Conservation (phyloP, 1,140 invertebrate species). For the Drosophila grimshawi region DNA sequence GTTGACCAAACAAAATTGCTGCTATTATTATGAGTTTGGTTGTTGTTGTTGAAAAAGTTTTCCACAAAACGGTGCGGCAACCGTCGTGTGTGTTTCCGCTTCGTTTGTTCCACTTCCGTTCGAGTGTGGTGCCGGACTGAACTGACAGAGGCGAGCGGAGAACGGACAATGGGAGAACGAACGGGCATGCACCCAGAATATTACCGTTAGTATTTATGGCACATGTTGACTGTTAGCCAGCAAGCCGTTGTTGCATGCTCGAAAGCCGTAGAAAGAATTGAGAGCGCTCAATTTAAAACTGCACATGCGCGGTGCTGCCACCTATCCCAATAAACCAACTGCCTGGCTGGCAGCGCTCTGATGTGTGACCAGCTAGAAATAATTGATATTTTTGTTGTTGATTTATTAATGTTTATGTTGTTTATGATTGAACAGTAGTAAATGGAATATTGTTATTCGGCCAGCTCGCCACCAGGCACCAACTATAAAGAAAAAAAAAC, state of each 20-base stretch:
- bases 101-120: conserved; percentile 80
- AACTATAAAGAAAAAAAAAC: conserved; percentile 85
- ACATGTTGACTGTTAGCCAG: conserved; percentile 69
- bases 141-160: conserved; percentile 55
- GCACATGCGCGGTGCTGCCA: conserved; percentile 61
- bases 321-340: not conserved
- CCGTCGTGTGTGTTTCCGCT: conserved; percentile 77
- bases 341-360: not conserved
- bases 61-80: conserved; percentile 57
- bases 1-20: conserved; percentile 45
- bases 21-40: conserved; percentile 43
- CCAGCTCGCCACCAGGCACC: conserved; percentile 89
- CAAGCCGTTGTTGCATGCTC: conserved; percentile 22
- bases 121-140: conserved; percentile 71
- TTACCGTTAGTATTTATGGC: conserved; percentile 79
- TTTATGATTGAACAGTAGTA: conserved; percentile 38
- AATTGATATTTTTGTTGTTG: not conserved
- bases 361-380: not conserved
- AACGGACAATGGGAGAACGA: conserved; percentile 30
- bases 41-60: conserved; percentile 67
- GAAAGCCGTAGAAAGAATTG: conserved; percentile 14
- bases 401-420: conserved; percentile 36
- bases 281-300: conserved; percentile 24
- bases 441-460: conserved; percentile 84
- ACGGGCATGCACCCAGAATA: conserved; percentile 53